phyloP scores from a whole-genome alignment of 2,113 vertebrate genomes.

The Gobius niger region DNA sequence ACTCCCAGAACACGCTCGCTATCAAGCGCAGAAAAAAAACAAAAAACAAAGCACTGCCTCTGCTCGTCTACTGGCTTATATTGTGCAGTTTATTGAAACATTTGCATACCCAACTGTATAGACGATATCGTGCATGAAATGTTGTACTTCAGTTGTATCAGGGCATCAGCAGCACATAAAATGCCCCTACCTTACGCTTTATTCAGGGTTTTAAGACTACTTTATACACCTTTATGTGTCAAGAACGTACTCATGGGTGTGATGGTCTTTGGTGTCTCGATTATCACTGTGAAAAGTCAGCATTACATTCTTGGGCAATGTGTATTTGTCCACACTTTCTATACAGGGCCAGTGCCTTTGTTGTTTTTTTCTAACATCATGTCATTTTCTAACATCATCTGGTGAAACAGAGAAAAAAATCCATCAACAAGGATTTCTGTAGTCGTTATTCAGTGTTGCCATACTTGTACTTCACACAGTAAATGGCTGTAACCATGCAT shows the following conservation, averaged over 20 bases:
- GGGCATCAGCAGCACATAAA: not conserved
- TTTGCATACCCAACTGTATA: not conserved
- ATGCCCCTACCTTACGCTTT: not conserved
- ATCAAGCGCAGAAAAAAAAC: not conserved
- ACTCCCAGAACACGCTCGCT: slow-evolving; percentile 31
- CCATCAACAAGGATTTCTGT: too few species aligned
- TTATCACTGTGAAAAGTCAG: too few species aligned
- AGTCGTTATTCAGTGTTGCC: too few species aligned
- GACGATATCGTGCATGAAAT: slow-evolving; percentile 10
- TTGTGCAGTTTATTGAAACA: slow-evolving; percentile 35
- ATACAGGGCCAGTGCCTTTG: too few species aligned
- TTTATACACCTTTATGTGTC: not conserved
- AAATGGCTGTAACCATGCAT: not conserved
- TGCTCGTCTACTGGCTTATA: slow-evolving; percentile 17
- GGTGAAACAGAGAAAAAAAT: too few species aligned
- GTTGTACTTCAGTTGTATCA: not conserved
- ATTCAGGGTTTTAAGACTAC: not conserved
- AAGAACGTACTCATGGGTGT: too few species aligned
- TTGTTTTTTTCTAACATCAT: too few species aligned
- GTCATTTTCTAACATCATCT: too few species aligned
- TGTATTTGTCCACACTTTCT: too few species aligned
- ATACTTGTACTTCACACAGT: too few species aligned
- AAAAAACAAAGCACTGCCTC: not conserved
- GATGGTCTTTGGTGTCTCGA: too few species aligned
- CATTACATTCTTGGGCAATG: too few species aligned